These are phyloP conservation scores for Lepidurus packardi DNA, from an alignment of 1,140 invertebrate genomes.

Conservation along the genomic window DNA sequence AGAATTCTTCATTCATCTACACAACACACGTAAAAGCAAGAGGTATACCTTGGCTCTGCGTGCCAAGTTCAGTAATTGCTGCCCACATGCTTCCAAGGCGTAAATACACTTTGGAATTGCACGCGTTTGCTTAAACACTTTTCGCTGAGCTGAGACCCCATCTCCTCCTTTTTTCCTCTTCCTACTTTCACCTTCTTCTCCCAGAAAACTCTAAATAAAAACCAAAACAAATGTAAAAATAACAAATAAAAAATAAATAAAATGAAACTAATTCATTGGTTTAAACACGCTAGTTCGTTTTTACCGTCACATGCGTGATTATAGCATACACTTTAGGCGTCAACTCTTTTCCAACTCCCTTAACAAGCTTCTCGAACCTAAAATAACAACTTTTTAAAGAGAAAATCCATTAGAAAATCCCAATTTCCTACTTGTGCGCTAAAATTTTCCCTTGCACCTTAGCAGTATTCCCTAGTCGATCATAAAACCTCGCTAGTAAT, in stretches of 20 bases:
- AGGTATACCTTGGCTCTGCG: neutral
- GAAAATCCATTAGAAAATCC: neutral
- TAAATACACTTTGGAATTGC: neutral
- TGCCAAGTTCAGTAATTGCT: neutral
- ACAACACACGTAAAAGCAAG: neutral
- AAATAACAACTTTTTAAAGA: neutral
- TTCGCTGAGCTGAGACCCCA: neutral
- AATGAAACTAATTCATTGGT: neutral
- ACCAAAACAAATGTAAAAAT: no score
- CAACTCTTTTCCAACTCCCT: neutral
- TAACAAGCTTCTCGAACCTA: neutral
- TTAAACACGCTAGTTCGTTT: neutral
- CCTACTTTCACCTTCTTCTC: neutral
- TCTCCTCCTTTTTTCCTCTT: neutral
- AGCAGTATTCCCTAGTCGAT: neutral
- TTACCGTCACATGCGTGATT: neutral
- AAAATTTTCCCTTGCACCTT: neutral
- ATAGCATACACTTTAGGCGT: conserved; percentile 3
- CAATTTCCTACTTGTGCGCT: neutral
- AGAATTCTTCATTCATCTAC: neutral
- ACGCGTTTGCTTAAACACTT: neutral
- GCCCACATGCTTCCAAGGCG: neutral
- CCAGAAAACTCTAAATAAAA: neutral
- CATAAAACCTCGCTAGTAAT: neutral
- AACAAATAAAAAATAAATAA: no score